phyloP scores from a whole-genome alignment of 2,888 invertebrate species.

The Bellardia pandia region DNA sequence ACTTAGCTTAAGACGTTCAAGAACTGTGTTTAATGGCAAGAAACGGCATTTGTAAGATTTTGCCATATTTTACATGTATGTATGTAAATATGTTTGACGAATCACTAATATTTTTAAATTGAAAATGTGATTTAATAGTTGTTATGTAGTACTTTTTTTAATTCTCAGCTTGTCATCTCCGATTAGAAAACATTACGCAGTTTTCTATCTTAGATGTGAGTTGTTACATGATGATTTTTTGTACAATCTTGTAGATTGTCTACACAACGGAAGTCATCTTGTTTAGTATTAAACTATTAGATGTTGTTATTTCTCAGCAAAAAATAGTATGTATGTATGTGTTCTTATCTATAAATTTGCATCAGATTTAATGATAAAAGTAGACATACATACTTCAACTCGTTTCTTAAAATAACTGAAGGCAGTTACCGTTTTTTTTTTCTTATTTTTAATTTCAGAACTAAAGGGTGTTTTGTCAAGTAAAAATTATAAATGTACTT shows the following conservation, averaged over 20 bases:
- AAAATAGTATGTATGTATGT: constrained; percentile 14
- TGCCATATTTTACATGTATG: no score
- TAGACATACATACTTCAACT: constrained; percentile 40
- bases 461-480: constrained; percentile 27
- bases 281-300: constrained; percentile 62
- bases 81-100: no score
- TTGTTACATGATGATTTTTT: constrained; percentile 28
- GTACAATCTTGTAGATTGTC: constrained; percentile 55
- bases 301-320: constrained; percentile 31
- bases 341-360: constrained; percentile 64
- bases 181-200: background rate
- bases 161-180: constrained; percentile 3
- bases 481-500: background rate
- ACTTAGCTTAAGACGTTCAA: no score
- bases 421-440: constrained; percentile 27
- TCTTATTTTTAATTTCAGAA: background rate
- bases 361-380: constrained; percentile 58
- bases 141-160: background rate
- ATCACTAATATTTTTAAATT: background rate
- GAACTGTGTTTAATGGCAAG: no score
- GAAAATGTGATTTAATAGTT: background rate
- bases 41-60: no score
- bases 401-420: constrained; percentile 58
- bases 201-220: constrained; percentile 12
- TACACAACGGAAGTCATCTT: constrained; percentile 71